Conservation (phyloP, 2,113 vertebrate genomes). For the Festucalex cinctus region DNA sequence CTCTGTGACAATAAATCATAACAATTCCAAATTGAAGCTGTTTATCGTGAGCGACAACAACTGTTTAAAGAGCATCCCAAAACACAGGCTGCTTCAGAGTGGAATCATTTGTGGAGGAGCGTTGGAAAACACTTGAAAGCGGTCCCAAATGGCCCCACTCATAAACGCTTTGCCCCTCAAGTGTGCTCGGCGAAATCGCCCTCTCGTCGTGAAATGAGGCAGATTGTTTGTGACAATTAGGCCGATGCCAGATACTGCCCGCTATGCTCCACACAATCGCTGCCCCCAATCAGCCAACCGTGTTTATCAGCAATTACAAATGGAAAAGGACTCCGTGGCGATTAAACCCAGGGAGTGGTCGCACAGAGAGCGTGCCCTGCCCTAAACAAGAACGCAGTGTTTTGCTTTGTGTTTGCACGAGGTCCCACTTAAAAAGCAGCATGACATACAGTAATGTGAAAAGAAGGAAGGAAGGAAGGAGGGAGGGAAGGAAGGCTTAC, state of each 20-base stretch:
- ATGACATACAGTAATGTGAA: conserved; percentile 24
- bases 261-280: conserved; percentile 59
- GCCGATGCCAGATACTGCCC: conserved; percentile 76
- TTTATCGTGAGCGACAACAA: conserved; percentile 50
- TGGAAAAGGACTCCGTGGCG: conserved; percentile 67
- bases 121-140: conserved; percentile 72
- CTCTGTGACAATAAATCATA: conserved; percentile 49
- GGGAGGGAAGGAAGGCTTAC: conserved; percentile 13
- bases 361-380: conserved; percentile 53
- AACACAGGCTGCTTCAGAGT: conserved; percentile 45
- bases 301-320: conserved; percentile 78
- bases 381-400: conserved; percentile 75
- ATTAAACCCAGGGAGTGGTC: conserved; percentile 72
- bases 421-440: conserved; percentile 51
- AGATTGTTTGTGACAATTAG: conserved; percentile 79
- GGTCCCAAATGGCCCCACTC: conserved; percentile 58
- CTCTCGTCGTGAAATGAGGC: conserved; percentile 45
- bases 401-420: conserved; percentile 66
- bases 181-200: conserved; percentile 59
- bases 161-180: conserved; percentile 66
- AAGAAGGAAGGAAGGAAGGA: conserved; percentile 29
- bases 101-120: conserved; percentile 49
- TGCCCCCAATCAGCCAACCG: conserved; percentile 67
- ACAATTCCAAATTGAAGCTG: conserved; percentile 35
- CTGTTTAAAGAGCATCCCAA: conserved; percentile 63